Evolutionary conservation across 2,888 invertebrate species (phyloP).

Genomic region (Protonemura montana): DNA sequence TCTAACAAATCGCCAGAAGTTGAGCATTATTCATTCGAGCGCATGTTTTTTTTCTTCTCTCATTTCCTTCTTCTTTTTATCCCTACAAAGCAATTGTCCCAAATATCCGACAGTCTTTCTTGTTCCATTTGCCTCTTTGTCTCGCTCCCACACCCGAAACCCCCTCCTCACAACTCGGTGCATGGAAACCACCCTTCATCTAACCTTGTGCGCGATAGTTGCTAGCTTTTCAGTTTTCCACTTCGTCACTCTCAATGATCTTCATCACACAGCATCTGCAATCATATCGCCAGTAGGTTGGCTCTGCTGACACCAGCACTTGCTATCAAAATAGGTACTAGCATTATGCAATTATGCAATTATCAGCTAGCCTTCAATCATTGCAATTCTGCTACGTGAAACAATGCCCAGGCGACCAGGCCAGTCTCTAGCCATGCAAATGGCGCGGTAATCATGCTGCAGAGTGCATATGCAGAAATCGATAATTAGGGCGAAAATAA

Average conservation of each 20-base stretch:
- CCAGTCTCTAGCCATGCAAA: too few relatives aligned
- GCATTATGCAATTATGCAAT: too few relatives aligned
- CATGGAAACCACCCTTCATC: slow-evolving; percentile 1
- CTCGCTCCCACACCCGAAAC: background rate
- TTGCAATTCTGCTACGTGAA: too few relatives aligned
- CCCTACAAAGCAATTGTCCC: slow-evolving; percentile 39
- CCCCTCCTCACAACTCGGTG: background rate
- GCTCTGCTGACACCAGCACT: too few relatives aligned
- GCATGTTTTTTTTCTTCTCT: slow-evolving; percentile 24
- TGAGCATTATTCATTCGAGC: slow-evolving; percentile 30
- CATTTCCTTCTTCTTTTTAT: slow-evolving; percentile 31
- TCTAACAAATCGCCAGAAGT: slow-evolving; percentile 40
- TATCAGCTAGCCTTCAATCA: too few relatives aligned
- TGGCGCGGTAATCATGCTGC: too few relatives aligned
- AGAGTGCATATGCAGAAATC: too few relatives aligned
- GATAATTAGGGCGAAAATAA: too few relatives aligned
- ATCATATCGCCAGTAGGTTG: too few relatives aligned
- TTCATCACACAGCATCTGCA: too few relatives aligned
- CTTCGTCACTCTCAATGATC: background rate
- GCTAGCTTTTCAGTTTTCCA: background rate
- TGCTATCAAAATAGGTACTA: too few relatives aligned
- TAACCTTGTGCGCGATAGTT: background rate
- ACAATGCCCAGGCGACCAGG: too few relatives aligned
- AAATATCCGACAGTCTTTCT: slow-evolving; percentile 38
- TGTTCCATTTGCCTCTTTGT: slow-evolving; percentile 33